Evolutionary conservation across 2,113 vertebrate species (phyloP).

Genomic region (Pogonocichla stellata): DNA sequence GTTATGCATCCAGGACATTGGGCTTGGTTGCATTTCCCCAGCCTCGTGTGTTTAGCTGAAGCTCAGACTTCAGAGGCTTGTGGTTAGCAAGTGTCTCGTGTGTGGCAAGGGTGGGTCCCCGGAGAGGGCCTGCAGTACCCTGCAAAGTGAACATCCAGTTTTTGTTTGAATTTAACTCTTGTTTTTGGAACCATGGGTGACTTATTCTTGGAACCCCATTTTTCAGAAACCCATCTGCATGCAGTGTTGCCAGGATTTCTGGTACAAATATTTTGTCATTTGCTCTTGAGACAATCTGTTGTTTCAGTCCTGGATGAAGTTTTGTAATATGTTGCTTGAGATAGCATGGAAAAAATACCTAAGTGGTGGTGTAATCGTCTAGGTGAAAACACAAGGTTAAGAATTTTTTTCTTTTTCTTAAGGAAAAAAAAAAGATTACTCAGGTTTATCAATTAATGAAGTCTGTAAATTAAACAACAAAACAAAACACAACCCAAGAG

Average conservation of each 20-base stretch:
- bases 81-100: constrained; percentile 31
- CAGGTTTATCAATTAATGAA: background rate
- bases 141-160: constrained; percentile 57
- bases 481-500: background rate
- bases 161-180: constrained; percentile 61
- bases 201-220: constrained; percentile 74
- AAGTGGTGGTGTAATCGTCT: constrained; percentile 61
- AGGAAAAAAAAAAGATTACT: background rate
- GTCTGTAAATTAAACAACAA: background rate
- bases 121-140: background rate
- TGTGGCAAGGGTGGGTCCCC: background rate
- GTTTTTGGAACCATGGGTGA: constrained; percentile 66
- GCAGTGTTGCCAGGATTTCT: constrained; percentile 69
- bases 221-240: constrained; percentile 76
- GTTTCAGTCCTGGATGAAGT: constrained; percentile 75
- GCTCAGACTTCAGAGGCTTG: constrained; percentile 31
- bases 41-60: background rate
- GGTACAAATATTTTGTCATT: constrained; percentile 81
- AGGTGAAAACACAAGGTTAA: constrained; percentile 62
- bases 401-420: background rate
- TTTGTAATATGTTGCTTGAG: constrained; percentile 73
- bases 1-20: background rate
- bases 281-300: constrained; percentile 80
- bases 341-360: constrained; percentile 61
- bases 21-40: background rate